Percentiles rank a stretch among this genome's conserved stretches.
Evolutionary conservation across 2,113 vertebrate species (phyloP).

Genomic region (Clarias macrocephalus): DNA sequence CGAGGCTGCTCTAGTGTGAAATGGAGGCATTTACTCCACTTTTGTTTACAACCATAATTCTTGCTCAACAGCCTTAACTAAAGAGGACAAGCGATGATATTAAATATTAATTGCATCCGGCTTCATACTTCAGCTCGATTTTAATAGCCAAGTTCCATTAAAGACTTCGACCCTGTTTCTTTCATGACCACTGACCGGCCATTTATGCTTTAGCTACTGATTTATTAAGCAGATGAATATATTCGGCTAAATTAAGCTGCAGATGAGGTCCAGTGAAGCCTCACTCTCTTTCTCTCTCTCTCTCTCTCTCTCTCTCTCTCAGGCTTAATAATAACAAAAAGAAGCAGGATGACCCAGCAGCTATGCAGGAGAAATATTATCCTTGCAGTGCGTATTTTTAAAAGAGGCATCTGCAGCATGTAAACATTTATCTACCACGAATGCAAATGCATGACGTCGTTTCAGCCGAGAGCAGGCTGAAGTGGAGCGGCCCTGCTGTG

Average conservation of each 20-base stretch:
- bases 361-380: slow-evolving; percentile 8
- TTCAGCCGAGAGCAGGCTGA: slow-evolving; percentile 43
- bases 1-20: slow-evolving; percentile 45
- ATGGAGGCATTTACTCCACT: slow-evolving; percentile 45
- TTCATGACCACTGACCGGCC: slow-evolving; percentile 30
- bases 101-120: slow-evolving; percentile 47
- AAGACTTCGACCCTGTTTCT: slow-evolving; percentile 17
- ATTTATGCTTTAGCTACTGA: slow-evolving; percentile 26
- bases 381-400: slow-evolving; percentile 31
- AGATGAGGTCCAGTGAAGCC: slow-evolving; percentile 11
- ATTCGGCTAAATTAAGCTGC: slow-evolving; percentile 38
- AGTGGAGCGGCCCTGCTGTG: slow-evolving; percentile 48
- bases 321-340: slow-evolving; percentile 12
- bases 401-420: slow-evolving; percentile 27
- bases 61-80: slow-evolving; percentile 47
- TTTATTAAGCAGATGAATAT: slow-evolving; percentile 34
- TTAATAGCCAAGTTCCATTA: slow-evolving; percentile 42
- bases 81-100: slow-evolving; percentile 42
- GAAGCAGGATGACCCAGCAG: not conserved
- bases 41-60: slow-evolving; percentile 48
- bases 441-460: slow-evolving; percentile 38
- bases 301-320: not conserved
- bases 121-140: slow-evolving; percentile 31
- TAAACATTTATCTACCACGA: slow-evolving; percentile 36
- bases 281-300: not conserved